Evolutionary conservation across 1,140 invertebrate genomes (phyloP).

Genomic region (Pachyrhynchus sulphureomaculatus): DNA sequence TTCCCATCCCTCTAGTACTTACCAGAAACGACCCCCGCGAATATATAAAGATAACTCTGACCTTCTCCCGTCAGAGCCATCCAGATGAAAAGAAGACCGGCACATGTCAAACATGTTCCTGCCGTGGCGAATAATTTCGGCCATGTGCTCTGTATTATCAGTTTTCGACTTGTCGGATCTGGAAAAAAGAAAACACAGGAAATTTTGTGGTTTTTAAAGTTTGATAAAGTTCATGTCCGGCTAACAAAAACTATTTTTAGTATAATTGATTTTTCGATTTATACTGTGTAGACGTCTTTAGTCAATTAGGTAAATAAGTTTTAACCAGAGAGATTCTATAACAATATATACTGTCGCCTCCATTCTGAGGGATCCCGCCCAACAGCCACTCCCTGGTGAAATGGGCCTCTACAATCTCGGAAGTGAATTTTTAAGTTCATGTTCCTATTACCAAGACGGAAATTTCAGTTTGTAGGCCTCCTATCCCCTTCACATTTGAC

Average conservation of each 20-base stretch:
- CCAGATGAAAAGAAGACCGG: constrained; percentile 48
- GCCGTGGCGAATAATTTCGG: constrained; percentile 43
- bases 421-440: too few species aligned
- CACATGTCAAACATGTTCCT: constrained; percentile 45
- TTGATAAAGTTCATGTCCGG: not conserved
- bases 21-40: constrained; percentile 42
- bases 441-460: too few species aligned
- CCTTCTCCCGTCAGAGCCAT: constrained; percentile 37
- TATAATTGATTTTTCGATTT: not conserved
- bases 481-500: too few species aligned
- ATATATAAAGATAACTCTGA: constrained; percentile 28
- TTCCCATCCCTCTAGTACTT: constrained; percentile 5
- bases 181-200: constrained; percentile 22
- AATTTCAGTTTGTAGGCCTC: too few species aligned
- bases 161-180: constrained; percentile 39
- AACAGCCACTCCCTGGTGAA: too few species aligned
- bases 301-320: too few species aligned
- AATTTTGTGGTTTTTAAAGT: not conserved
- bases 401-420: too few species aligned
- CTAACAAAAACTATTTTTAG: not conserved
- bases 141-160: constrained; percentile 43
- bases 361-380: too few species aligned
- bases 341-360: too few species aligned
- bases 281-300: not conserved
- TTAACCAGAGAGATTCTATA: too few species aligned